phyloP scores from a whole-genome alignment of 2,888 invertebrate genomes.

The Spilarctia lutea region DNA sequence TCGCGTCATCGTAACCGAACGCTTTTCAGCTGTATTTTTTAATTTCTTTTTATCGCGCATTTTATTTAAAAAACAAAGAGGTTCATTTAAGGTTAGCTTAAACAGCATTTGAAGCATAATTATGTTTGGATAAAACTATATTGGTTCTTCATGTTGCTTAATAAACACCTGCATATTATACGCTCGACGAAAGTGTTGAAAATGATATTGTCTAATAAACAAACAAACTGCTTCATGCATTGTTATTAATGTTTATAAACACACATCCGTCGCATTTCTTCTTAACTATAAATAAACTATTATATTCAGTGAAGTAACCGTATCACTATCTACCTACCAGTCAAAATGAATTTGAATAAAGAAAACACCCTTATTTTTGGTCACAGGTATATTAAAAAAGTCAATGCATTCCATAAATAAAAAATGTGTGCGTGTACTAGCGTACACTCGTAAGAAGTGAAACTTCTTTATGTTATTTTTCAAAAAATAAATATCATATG shows the following conservation, averaged over 20 bases:
- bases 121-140: too few species aligned
- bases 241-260: conserved; percentile 63
- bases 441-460: too few species aligned
- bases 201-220: conserved; percentile 44
- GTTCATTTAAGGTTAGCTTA: too few species aligned
- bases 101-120: too few species aligned
- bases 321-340: neutral
- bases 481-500: too few species aligned
- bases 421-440: too few species aligned
- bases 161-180: neutral
- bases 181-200: conserved; percentile 44
- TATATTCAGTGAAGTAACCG: conserved; percentile 22
- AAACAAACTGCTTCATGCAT: conserved; percentile 51
- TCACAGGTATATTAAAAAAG: neutral
- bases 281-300: conserved; percentile 41
- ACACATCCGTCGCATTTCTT: conserved; percentile 33
- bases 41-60: too few species aligned
- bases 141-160: neutral
- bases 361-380: neutral
- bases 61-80: too few species aligned
- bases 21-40: too few species aligned
- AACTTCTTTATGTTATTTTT: too few species aligned
- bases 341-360: neutral
- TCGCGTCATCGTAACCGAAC: too few species aligned
- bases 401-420: neutral